Evolutionary conservation across 1,140 invertebrate genomes (phyloP).

Genomic region (Probaryconus sp.): DNA sequence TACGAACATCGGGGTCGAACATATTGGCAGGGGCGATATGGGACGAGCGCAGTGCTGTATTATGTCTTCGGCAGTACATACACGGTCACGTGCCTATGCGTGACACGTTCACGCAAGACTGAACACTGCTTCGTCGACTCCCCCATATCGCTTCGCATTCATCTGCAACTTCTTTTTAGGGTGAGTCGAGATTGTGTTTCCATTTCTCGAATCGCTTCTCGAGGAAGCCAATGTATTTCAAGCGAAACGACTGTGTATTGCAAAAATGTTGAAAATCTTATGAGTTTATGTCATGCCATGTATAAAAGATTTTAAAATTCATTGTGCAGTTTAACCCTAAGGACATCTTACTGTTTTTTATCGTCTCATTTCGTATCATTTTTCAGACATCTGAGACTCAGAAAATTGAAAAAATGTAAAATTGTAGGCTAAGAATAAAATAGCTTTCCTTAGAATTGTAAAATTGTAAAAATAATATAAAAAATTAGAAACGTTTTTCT

Average conservation of each 20-base stretch:
- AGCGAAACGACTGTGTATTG: conserved; percentile 33
- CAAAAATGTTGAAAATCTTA: not conserved
- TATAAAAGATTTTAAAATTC: no score
- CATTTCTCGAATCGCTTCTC: conserved; percentile 65
- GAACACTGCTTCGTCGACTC: conserved; percentile 58
- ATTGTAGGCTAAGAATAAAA: no score
- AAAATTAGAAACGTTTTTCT: no score
- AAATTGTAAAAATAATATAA: no score
- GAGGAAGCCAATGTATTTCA: conserved; percentile 54
- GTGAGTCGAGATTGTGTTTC: conserved; percentile 73
- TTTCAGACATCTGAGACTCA: no score
- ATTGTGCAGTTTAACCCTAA: no score
- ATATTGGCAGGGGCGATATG: conserved; percentile 58
- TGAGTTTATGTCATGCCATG: no score
- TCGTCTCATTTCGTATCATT: no score
- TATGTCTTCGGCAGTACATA: conserved; percentile 72
- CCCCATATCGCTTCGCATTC: conserved; percentile 69
- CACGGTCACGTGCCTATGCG: conserved; percentile 77
- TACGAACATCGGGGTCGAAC: conserved; percentile 60
- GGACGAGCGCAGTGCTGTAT: conserved; percentile 63
- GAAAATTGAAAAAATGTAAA: no score
- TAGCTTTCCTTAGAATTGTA: no score
- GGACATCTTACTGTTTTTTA: no score
- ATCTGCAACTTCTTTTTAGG: conserved; percentile 67
- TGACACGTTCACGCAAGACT: conserved; percentile 77